phyloP scores from a whole-genome alignment of 2,113 vertebrate species.

The Pelecanus crispus region DNA sequence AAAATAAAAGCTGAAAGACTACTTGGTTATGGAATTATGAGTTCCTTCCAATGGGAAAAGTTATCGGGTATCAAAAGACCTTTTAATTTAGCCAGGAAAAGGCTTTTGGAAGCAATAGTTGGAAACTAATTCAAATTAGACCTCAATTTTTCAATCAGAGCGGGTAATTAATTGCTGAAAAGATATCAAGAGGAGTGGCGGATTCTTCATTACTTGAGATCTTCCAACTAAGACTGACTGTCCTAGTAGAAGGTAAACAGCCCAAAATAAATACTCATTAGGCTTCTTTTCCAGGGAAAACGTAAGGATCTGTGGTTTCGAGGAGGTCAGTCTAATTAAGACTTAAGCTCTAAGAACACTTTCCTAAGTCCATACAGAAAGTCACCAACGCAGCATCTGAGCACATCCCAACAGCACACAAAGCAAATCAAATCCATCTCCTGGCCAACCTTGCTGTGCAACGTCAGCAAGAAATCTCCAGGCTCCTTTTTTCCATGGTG shows the following conservation, averaged over 20 bases:
- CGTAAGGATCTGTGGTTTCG: not conserved
- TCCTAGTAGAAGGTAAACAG: not conserved
- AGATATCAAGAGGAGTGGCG: not conserved
- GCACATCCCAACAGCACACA: not conserved
- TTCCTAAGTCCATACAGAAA: not conserved
- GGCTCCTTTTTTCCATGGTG: not conserved
- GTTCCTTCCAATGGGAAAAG: not conserved
- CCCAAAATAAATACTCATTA: not conserved
- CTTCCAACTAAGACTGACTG: not conserved
- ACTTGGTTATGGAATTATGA: not conserved
- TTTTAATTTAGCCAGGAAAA: not conserved
- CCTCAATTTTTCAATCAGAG: not conserved
- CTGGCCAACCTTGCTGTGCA: not conserved
- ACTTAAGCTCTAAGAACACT: not conserved
- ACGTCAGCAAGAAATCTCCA: not conserved
- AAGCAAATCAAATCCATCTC: not conserved
- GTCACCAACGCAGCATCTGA: not conserved
- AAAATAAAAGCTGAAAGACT: not conserved
- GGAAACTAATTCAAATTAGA: not conserved
- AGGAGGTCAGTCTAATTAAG: not conserved
- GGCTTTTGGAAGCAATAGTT: not conserved
- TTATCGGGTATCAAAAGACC: not conserved
- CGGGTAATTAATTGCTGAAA: not conserved
- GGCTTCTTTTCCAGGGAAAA: not conserved
- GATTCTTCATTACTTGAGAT: not conserved